Evolutionary conservation across 1,140 invertebrate species (phyloP).

Genomic region (Bombus pascuorum): DNA sequence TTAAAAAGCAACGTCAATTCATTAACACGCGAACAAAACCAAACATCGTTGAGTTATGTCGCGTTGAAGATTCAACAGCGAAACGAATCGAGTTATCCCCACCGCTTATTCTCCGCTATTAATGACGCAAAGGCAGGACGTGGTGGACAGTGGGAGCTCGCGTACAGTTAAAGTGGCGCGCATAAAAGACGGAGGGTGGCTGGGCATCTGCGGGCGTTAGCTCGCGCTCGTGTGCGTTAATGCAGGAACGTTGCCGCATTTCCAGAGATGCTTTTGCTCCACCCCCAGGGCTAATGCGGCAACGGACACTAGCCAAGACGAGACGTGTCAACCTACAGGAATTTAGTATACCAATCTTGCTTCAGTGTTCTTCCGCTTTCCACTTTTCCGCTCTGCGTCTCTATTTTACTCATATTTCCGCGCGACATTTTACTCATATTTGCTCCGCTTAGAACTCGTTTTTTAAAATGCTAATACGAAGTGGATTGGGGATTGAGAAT

Average conservation of each 20-base stretch:
- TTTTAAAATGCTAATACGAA: too few species aligned
- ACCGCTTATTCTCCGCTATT: not conserved
- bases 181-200: not conserved
- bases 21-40: not conserved
- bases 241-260: conserved; percentile 58
- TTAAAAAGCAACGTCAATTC: not conserved
- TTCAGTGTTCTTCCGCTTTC: not conserved
- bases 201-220: not conserved
- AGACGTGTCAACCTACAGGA: conserved; percentile 36
- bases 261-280: conserved; percentile 9
- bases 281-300: conserved; percentile 38
- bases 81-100: not conserved
- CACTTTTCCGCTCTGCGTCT: not conserved
- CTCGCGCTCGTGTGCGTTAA: conserved; percentile 38
- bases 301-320: conserved; percentile 36
- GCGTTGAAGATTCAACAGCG: not conserved
- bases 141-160: not conserved
- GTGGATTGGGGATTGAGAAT: too few species aligned
- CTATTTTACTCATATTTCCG: too few species aligned
- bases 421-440: too few species aligned
- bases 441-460: too few species aligned
- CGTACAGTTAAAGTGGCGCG: not conserved
- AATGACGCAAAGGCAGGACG: not conserved
- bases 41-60: not conserved
- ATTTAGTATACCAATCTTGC: conserved; percentile 45